phyloP scores from a whole-genome alignment of 2,888 invertebrate species.

The Caenorhabditis panamensis region DNA sequence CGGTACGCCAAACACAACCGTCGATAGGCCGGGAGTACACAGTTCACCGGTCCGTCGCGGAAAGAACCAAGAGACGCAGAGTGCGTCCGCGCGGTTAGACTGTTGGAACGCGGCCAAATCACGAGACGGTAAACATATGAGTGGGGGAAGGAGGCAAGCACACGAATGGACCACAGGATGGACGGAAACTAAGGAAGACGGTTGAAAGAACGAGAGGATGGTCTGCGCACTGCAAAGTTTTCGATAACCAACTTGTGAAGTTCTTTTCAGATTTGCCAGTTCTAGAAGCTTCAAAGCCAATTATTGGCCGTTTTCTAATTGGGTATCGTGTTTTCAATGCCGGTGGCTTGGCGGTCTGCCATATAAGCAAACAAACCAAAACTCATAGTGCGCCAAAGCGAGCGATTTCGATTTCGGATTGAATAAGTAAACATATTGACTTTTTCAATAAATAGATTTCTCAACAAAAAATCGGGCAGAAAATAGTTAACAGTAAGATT shows the following conservation, averaged over 20 bases:
- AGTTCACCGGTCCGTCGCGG: conserved; percentile 39
- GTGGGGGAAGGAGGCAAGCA: conserved; percentile 17
- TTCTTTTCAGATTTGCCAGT: not conserved
- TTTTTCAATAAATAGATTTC: not conserved
- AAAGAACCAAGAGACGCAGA: conserved; percentile 36
- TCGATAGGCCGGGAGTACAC: conserved; percentile 46
- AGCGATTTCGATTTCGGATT: not conserved
- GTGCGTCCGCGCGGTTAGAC: conserved; percentile 44
- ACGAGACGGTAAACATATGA: conserved; percentile 62
- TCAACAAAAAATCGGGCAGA: no score
- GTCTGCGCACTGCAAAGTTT: no score
- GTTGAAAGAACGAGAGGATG: conserved; percentile 1
- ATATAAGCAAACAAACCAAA: not conserved
- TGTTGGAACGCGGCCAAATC: conserved; percentile 64
- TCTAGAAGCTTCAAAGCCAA: not conserved
- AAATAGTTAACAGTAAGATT: no score
- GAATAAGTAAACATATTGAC: not conserved
- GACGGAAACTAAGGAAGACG: conserved; percentile 2
- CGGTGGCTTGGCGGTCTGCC: not conserved
- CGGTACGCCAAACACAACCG: conserved; percentile 49
- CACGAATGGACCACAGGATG: conserved; percentile 17
- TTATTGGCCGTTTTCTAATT: not conserved
- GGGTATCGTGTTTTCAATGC: not conserved
- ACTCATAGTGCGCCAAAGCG: not conserved
- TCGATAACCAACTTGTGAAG: no score